Base-by-base conservation (phyloP, 2,113 vertebrate genomes). In the Aptenodytes forsteri region DNA sequence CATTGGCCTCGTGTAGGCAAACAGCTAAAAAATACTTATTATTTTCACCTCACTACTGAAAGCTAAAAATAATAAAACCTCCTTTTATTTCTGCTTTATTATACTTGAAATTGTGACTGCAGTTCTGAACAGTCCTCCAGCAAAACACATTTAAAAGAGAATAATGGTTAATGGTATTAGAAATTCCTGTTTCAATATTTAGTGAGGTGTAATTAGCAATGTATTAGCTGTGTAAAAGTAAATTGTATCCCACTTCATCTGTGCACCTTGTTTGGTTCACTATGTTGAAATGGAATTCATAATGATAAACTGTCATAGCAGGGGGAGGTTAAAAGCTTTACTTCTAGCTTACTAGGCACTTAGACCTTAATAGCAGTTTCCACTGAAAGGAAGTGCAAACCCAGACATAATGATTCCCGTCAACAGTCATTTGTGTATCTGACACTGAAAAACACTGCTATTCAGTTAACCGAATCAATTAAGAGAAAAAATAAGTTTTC, bases 101-200 rank as follows among this genome's bases (percentile, higher is more conserved):
- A 55, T 77, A 78, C 65, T 65, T 94, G 79, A 91, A 89, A 94
- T 82, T 82, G 42, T 72, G 59, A 65, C 86, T 95, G 59, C 77
- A 26, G 75, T 76, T 91, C 80, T 89, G 32, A 9, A 87, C 26
- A 59, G 56, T 96, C 65, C 66, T 89, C 66, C 66, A 95, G 71
- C 36, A 87, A 94, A 97, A 90, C 34, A 26, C 36, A 69, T 79
- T 96, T 94, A 66, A 91, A 89, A 78, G 62, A 70, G 58, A 78
- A 23, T 71, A 90, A 83, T 67, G 76, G 54, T 88, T 91, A 62
- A 75, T 61, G 40, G 59, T 87, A 87, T 81, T 83, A 96, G 79
- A 79, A 94, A 80, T 76, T 89, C 22, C 50, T 62, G 13, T 89
- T 94, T 87, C 96, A 89, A 87, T 97, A 96, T 97, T 97, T 96